Conservation (phyloP, 2,113 vertebrate species). For the Macroglossus sobrinus region DNA sequence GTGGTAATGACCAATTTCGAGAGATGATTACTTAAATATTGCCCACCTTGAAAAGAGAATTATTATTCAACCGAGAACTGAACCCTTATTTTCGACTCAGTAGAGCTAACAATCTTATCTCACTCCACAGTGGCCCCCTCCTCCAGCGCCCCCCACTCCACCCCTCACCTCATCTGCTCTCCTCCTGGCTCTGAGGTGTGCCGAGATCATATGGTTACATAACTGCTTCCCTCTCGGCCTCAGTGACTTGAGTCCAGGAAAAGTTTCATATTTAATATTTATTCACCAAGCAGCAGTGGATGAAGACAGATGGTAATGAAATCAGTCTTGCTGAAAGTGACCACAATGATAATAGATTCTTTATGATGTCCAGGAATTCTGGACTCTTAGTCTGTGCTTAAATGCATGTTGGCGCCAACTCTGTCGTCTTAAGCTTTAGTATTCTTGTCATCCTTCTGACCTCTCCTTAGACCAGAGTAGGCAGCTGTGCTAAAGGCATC, state of each 20-base stretch:
- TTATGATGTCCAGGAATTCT: slow-evolving; percentile 87
- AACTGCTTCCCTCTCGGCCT: slow-evolving; percentile 66
- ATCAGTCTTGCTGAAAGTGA: slow-evolving; percentile 85
- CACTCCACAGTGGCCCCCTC: slow-evolving; percentile 58
- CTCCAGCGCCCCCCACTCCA: background rate
- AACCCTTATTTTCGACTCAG: slow-evolving; percentile 84
- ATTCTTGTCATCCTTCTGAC: slow-evolving; percentile 82
- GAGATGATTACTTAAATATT: slow-evolving; percentile 88
- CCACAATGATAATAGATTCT: slow-evolving; percentile 87
- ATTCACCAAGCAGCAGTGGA: slow-evolving; percentile 80
- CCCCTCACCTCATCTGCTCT: background rate
- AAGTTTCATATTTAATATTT: slow-evolving; percentile 85
- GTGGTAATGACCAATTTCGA: slow-evolving; percentile 88
- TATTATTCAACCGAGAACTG: slow-evolving; percentile 84
- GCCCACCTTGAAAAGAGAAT: slow-evolving; percentile 87
- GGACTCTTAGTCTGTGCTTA: slow-evolving; percentile 82
- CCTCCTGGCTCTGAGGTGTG: slow-evolving; percentile 28
- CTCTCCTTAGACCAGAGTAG: slow-evolving; percentile 81
- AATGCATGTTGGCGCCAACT: slow-evolving; percentile 83
- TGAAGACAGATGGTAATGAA: slow-evolving; percentile 87
- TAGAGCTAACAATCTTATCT: slow-evolving; percentile 84
- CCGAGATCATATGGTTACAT: slow-evolving; percentile 39
- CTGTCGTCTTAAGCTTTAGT: slow-evolving; percentile 79
- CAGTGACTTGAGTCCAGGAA: slow-evolving; percentile 78
- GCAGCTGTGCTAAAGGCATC: slow-evolving; percentile 80